Conservation (phyloP, 2,888 invertebrate species). For the Colletes collaris region DNA sequence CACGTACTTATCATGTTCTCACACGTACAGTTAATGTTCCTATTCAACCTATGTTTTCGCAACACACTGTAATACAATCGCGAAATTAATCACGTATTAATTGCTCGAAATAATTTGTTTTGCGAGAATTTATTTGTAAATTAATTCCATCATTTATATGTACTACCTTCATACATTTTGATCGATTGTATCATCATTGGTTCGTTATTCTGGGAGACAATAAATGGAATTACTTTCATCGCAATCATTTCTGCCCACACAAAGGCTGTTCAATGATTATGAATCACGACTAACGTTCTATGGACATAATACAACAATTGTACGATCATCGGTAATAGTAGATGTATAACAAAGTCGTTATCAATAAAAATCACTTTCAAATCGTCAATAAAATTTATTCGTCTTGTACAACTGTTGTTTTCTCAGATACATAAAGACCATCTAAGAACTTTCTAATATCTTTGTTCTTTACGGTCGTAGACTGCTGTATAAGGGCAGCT, state of each 20-base stretch:
- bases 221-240: too few relatives aligned
- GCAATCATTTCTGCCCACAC: too few relatives aligned
- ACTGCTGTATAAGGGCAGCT: slow-evolving; percentile 99
- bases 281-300: too few relatives aligned
- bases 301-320: too few relatives aligned
- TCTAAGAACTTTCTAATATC: slow-evolving; percentile 99
- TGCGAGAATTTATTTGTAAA: neutral
- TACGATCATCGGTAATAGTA: slow-evolving; percentile 1
- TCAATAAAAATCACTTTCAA: slow-evolving; percentile 41
- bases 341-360: slow-evolving; percentile 21
- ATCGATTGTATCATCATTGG: neutral
- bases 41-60: neutral
- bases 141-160: too few relatives aligned
- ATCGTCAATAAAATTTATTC: slow-evolving; percentile 84
- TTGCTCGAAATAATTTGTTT: slow-evolving; percentile 9
- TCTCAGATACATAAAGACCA: slow-evolving; percentile 99
- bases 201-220: too few relatives aligned
- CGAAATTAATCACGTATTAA: neutral
- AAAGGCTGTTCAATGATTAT: too few relatives aligned
- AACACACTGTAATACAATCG: neutral
- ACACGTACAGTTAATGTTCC: slow-evolving; percentile 9
- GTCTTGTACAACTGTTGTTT: slow-evolving; percentile 94
- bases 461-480: slow-evolving; percentile 99
- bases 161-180: too few relatives aligned
- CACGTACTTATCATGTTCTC: slow-evolving; percentile 12